Conservation (phyloP, 2,113 vertebrate genomes). For the Tylochromis polylepis region DNA sequence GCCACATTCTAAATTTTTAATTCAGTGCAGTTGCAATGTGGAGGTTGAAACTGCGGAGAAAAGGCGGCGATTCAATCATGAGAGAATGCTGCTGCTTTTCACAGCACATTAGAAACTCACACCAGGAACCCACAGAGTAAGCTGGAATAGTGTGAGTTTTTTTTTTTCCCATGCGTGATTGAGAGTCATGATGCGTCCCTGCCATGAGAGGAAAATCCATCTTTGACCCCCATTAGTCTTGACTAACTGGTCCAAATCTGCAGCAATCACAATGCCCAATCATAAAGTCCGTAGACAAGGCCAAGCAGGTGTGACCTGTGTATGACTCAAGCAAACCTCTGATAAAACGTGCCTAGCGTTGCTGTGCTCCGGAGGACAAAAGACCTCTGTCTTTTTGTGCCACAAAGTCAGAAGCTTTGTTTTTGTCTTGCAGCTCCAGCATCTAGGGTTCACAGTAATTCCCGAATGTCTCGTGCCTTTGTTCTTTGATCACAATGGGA, state of each 20-base stretch:
- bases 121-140: background rate
- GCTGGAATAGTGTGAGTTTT: background rate
- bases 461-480: constrained; percentile 11
- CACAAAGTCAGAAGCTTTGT: constrained; percentile 28
- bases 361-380: constrained; percentile 22
- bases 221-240: background rate
- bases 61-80: constrained; percentile 3
- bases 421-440: constrained; percentile 6
- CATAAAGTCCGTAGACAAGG: background rate
- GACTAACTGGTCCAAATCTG: background rate
- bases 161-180: background rate
- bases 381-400: constrained; percentile 29
- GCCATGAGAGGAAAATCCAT: background rate
- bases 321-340: background rate
- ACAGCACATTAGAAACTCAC: background rate
- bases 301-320: background rate
- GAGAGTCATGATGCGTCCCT: background rate
- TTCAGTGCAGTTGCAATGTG: background rate
- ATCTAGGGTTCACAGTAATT: constrained; percentile 17
- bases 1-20: background rate
- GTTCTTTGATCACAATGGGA: constrained; percentile 31
- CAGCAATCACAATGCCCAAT: background rate
- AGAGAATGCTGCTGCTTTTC: background rate
- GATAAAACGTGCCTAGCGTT: background rate
- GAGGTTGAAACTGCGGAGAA: background rate